These are phyloP conservation scores for Cirrhinus molitorella DNA, from an alignment of 2,797 vertebrate genomes.

Conservation along the genomic window DNA sequence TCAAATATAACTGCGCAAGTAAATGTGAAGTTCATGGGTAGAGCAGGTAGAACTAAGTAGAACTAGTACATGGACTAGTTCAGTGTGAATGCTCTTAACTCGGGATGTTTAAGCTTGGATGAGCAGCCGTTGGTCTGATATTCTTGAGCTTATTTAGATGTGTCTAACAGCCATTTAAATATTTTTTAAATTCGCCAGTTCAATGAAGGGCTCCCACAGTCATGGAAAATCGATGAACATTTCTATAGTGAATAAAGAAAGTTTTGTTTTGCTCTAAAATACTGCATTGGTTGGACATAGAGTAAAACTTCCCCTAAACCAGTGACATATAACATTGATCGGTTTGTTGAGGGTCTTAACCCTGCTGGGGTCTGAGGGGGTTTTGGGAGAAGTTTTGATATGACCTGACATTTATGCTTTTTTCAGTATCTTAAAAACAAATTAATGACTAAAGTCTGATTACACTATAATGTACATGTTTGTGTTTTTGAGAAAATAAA, in stretches of 20 bases:
- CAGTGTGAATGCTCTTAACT: conserved; percentile 6
- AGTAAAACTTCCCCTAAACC: not conserved
- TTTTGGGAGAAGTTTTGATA: too few relatives aligned
- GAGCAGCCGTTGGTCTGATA: conserved; percentile 22
- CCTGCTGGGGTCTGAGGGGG: too few relatives aligned
- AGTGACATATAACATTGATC: not conserved
- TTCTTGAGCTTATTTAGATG: conserved; percentile 44
- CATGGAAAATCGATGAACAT: not conserved
- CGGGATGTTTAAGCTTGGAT: conserved; percentile 12
- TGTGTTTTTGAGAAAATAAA: too few relatives aligned
- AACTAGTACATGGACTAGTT: not conserved
- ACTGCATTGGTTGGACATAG: not conserved
- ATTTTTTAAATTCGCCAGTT: not conserved
- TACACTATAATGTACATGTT: too few relatives aligned
- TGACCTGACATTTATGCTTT: too few relatives aligned
- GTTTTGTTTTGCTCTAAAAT: not conserved
- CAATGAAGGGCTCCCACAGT: not conserved
- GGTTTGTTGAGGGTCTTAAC: not conserved
- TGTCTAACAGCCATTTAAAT: not conserved
- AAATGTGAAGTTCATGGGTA: too few relatives aligned
- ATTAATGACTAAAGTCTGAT: too few relatives aligned
- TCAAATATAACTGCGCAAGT: too few relatives aligned
- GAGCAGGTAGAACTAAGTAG: too few relatives aligned
- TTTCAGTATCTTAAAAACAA: too few relatives aligned
- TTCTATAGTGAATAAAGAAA: not conserved